Conservation (phyloP, 2,113 vertebrate genomes). For the Casuarius casuarius region DNA sequence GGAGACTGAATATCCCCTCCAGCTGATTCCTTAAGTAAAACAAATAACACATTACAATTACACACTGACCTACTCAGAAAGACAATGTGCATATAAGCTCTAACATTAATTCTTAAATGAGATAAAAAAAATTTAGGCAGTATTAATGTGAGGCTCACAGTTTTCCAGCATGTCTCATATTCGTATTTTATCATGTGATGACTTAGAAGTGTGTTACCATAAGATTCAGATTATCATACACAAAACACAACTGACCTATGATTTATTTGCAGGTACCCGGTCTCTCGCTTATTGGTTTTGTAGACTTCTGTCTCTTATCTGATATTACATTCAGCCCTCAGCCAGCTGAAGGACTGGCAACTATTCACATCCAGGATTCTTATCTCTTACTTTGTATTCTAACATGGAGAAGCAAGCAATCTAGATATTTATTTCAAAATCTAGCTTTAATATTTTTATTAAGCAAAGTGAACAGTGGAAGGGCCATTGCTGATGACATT, state of each 20-base stretch:
- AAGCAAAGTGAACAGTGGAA: not conserved
- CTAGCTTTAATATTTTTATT: not conserved
- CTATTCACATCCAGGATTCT: not conserved
- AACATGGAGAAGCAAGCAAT: not conserved
- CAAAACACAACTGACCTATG: not conserved
- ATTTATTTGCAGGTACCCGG: not conserved
- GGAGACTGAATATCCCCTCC: constrained; percentile 91
- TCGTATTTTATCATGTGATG: not conserved
- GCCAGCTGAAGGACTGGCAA: not conserved
- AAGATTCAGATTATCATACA: not conserved
- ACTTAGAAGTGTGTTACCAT: not conserved
- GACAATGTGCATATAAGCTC: not conserved
- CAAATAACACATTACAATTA: constrained; percentile 30
- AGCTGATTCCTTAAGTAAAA: constrained; percentile 87
- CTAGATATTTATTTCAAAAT: not conserved
- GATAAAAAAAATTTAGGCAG: not conserved
- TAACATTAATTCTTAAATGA: not conserved
- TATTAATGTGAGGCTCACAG: not conserved
- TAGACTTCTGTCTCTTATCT: not conserved
- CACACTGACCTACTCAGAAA: not conserved
- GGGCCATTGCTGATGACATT: fast-evolving
- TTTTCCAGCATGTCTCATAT: not conserved
- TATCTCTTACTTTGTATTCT: not conserved
- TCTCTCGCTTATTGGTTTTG: not conserved
- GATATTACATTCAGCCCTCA: not conserved